Base-by-base conservation (phyloP, 2,888 invertebrate genomes). In the Gibbula magus region DNA sequence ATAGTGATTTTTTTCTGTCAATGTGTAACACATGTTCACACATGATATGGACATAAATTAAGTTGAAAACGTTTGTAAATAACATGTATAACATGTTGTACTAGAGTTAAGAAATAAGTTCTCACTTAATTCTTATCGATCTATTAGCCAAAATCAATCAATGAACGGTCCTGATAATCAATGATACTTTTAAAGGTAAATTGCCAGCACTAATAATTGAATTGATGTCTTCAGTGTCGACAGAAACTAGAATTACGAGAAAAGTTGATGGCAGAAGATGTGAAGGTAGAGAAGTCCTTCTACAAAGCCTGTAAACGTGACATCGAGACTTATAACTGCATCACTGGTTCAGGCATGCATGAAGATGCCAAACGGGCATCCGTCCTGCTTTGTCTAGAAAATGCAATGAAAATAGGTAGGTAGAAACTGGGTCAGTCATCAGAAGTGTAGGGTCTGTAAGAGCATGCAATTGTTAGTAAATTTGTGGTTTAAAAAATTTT, bases 351-450 rank as follows among this genome's bases (percentile, higher is more conserved):
- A 83, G 96, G 96, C 89, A 96, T 96, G 7, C 82, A 83, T 70
- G 78, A 83, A 91, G 96, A 96, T 89, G 96, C 97, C 13, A 95
- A 96, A 83, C 94, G 98, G 35, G 97, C 98, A 39, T 96, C 97
- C 93, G 97, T 99, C 87, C 94, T 99, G 75, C 94, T 99, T 3
- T 99, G 99, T 92, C 94, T 99, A 84, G 99, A 99, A 86, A 92
- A 92, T 85, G 93, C 91, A 32, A 85, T 93, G 18, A 92, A 92
- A 81, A 88, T 89, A 84, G 93, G 93, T 93, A 82, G 74, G 85
- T 75, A 10, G 2, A 29, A 22, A n/a, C 45, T 45, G 13, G 54
- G 13, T 54, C 4, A n/a, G 18, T 13, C 52, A 52, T 13, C 52
- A n/a, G n/a, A n/a, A n/a, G n/a, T n/a, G n/a, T n/a, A n/a, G n/a